A percentile compares a stretch with the other conserved stretches of the same genome.
phyloP scores from a whole-genome alignment of 2,888 invertebrate species.

The Cataglyphis albicans region DNA sequence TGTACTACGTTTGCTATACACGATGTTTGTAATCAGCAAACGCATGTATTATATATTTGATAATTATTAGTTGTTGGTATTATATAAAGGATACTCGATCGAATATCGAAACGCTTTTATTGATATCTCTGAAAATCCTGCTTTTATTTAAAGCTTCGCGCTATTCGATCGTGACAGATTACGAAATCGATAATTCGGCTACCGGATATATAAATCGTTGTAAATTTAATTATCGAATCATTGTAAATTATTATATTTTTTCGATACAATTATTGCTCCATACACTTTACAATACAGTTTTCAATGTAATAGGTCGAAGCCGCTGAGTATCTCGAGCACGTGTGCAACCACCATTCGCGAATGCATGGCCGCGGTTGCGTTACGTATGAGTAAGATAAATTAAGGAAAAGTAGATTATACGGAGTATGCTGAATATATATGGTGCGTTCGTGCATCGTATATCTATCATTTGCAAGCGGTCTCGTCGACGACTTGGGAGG shows the following conservation, averaged over 20 bases:
- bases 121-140: not conserved
- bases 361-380: slow-evolving; percentile 36
- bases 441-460: slow-evolving; percentile 54
- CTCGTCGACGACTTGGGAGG: slow-evolving; percentile 35
- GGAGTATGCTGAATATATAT: slow-evolving; percentile 40
- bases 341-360: slow-evolving; percentile 6
- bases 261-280: not conserved
- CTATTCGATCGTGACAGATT: not conserved
- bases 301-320: not conserved
- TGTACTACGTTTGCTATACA: not conserved
- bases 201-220: not conserved
- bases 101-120: not conserved
- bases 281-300: not conserved
- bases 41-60: not conserved
- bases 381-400: slow-evolving; percentile 52
- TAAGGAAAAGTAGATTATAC: slow-evolving; percentile 57
- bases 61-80: not conserved
- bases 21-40: not conserved
- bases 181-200: not conserved
- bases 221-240: too few relatives aligned
- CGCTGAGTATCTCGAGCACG: slow-evolving; percentile 14
- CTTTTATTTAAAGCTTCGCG: not conserved
- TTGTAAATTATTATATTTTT: not conserved
- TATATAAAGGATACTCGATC: not conserved
- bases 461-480: slow-evolving; percentile 53